Conservation (phyloP, 2,888 invertebrate genomes). For the Drosophila heteroneura region DNA sequence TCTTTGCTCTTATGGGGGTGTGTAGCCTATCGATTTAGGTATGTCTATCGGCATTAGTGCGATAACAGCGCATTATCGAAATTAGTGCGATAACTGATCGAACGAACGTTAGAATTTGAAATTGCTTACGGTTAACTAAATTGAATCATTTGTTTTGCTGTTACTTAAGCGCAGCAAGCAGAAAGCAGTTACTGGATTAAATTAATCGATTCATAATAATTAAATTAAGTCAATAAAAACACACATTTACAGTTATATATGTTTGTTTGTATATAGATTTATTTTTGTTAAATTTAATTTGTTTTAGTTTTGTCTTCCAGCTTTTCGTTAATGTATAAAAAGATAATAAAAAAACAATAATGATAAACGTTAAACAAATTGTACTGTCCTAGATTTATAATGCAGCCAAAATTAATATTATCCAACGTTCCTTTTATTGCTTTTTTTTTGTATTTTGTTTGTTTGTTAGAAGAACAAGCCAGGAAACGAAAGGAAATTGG, state of each 20-base stretch:
- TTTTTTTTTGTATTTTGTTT: background rate
- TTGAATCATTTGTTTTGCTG: background rate
- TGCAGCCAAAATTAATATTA: constrained; percentile 48
- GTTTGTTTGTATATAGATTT: constrained; percentile 60
- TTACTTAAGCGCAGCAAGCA: background rate
- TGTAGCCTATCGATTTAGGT: constrained; percentile 17
- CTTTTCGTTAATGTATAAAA: constrained; percentile 57
- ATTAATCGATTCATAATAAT: background rate
- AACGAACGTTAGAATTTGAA: background rate
- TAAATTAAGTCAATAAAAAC: background rate
- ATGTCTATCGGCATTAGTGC: background rate
- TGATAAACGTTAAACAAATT: constrained; percentile 69
- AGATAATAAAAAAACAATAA: constrained; percentile 63
- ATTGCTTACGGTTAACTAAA: background rate
- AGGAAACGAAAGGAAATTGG: constrained; percentile 21
- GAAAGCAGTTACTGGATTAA: background rate
- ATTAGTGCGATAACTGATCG: constrained; percentile 4
- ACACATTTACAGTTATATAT: constrained; percentile 17
- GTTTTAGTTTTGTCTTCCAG: constrained; percentile 65
- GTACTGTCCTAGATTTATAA: constrained; percentile 65
- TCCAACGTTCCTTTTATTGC: constrained; percentile 15
- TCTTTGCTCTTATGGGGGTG: constrained; percentile 10
- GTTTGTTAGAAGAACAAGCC: background rate
- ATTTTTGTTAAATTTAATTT: constrained; percentile 67
- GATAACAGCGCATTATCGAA: background rate